Conservation (phyloP, 2,797 vertebrate species). For the Emys orbicularis region DNA sequence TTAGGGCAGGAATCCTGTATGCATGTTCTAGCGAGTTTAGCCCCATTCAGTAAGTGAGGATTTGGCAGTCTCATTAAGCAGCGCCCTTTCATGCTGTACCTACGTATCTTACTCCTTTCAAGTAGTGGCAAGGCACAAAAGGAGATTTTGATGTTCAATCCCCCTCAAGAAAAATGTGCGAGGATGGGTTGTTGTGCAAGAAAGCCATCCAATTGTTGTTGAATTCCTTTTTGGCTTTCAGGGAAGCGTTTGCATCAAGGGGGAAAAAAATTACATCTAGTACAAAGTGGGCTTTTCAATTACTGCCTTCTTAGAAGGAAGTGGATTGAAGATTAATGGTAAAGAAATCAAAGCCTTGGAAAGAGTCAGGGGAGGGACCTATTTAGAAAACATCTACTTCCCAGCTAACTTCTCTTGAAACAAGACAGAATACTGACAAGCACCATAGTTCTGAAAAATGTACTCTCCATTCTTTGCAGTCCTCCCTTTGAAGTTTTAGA, state of each 20-base stretch:
- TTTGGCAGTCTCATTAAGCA: not conserved
- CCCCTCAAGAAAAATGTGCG: not conserved
- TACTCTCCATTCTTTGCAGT: conserved; percentile 16
- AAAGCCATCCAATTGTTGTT: not conserved
- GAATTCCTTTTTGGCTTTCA: conserved; percentile 31
- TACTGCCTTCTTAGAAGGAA: conserved; percentile 63
- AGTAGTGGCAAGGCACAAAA: not conserved
- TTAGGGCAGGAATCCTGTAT: not conserved
- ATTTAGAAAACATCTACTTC: conserved; percentile 24
- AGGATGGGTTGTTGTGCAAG: not conserved
- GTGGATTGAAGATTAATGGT: conserved; percentile 59
- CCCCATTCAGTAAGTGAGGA: not conserved
- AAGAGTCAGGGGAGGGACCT: conserved; percentile 1
- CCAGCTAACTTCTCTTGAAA: conserved; percentile 58
- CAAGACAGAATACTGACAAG: conserved; percentile 46
- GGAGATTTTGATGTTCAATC: not conserved
- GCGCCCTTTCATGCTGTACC: not conserved
- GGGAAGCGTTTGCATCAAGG: conserved; percentile 35
- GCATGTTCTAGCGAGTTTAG: not conserved
- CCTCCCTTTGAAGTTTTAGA: not conserved
- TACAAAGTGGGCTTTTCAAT: conserved; percentile 64
- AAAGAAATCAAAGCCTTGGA: conserved; percentile 62
- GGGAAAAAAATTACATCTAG: conserved; percentile 58
- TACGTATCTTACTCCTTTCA: not conserved
- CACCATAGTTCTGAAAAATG: not conserved